Evolutionary conservation across 2,888 invertebrate species (phyloP), one percentile per base, ranked within the genome.

Genomic region (Baronia brevicornis): DNA sequence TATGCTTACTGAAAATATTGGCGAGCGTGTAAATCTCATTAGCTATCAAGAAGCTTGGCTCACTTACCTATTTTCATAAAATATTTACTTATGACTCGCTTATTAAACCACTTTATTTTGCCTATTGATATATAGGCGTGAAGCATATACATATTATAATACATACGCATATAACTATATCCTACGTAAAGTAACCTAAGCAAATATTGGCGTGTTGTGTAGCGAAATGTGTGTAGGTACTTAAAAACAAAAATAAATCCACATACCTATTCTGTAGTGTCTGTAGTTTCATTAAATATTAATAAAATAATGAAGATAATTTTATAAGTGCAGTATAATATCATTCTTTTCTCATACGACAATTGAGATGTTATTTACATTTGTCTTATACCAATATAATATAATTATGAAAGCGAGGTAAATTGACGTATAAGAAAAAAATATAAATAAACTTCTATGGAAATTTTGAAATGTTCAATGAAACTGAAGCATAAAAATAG

Each of bases 191-290:
- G 34, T 23, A 32, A 44, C 55, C 55, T 59, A 58, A 56, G 62
- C 62, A 48, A 51, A 44, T 46, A 45, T 39, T 53, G 62, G 67
- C 67, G 64, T 67, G 68, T 46, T 5, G 30, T 8, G 5, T 27
- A 36, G 21, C 30, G 27, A 24, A 30, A 10, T 30, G 31, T 27
- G n/a, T n/a, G n/a, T n/a, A n/a, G 26, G 13, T 23, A 25, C 27
- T 31, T 31, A 11, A 25, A 31, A 33, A 34, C 20, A 15, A n/a
- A n/a, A n/a, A n/a, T n/a, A n/a, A n/a, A n/a, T n/a, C n/a, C n/a
- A 31, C 31, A 15, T 36, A 36, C 36, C 31, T 27, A 31, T 13
- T 8, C 10, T 15, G 18, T 4, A 13, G 22, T 10, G 7, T 10
- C 14, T 10, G 31, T 14, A 3, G 10, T 12, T 35, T 20, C 25